Evolutionary conservation across 2,888 invertebrate genomes (phyloP).

Genomic region (Ophion ventricosus): DNA sequence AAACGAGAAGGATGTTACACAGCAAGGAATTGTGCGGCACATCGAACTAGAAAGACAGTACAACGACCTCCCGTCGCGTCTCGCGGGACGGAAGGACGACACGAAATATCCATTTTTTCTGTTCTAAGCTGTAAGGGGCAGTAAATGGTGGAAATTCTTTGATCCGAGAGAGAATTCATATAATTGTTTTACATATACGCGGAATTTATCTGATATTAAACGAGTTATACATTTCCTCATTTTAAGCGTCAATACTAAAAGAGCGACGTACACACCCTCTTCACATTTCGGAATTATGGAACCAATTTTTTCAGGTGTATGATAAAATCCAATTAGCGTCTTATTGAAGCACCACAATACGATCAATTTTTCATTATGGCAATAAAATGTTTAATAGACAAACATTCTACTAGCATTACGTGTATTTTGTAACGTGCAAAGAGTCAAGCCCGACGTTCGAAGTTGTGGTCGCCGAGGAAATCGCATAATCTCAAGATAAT

Average conservation of each 20-base stretch:
- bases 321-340: neutral
- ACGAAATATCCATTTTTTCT: slow-evolving; percentile 48
- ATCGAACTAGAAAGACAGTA: slow-evolving; percentile 69
- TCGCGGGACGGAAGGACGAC: slow-evolving; percentile 53
- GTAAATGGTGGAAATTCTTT: slow-evolving; percentile 44
- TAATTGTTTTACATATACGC: neutral
- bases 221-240: neutral
- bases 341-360: too few relatives aligned
- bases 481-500: slow-evolving; percentile 27
- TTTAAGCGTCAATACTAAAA: neutral
- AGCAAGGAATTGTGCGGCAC: slow-evolving; percentile 61
- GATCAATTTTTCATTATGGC: neutral
- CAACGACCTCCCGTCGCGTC: slow-evolving; percentile 68
- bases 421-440: neutral
- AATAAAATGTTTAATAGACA: neutral
- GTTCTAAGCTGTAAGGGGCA: slow-evolving; percentile 9
- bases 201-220: neutral
- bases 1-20: slow-evolving; percentile 60
- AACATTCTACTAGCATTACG: neutral
- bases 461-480: slow-evolving; percentile 24
- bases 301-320: neutral
- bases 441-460: neutral
- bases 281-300: neutral
- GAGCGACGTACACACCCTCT: neutral
- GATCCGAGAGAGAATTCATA: slow-evolving; percentile 10